Percentiles rank a stretch among this genome's conserved stretches.
phyloP scores from a whole-genome alignment of 64 coral and sea anemone genomes.

The Montipora cactus region DNA sequence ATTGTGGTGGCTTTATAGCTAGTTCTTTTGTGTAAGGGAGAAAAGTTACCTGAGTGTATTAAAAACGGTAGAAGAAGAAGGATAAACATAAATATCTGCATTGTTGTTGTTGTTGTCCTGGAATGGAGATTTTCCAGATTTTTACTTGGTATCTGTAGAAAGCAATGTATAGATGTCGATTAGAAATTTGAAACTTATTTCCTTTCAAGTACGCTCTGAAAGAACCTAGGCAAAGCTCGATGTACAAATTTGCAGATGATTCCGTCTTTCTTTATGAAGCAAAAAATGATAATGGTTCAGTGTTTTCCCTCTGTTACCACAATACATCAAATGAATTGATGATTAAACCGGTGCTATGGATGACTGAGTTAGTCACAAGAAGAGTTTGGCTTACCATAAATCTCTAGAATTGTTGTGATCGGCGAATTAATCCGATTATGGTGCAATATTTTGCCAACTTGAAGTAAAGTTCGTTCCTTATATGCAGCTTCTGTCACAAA shows the following conservation, averaged over 20 bases:
- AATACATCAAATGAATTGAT: too few species aligned
- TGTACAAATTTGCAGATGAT: too few species aligned
- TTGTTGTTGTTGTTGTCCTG: background rate
- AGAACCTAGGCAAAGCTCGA: too few species aligned
- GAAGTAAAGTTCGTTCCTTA: background rate
- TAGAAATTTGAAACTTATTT: background rate
- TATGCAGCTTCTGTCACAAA: background rate
- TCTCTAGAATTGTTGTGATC: background rate
- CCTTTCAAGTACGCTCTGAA: too few species aligned
- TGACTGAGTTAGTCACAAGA: too few species aligned
- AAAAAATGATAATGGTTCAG: too few species aligned
- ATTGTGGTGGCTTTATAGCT: too few species aligned
- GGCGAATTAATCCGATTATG: background rate
- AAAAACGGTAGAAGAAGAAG: conserved; percentile 11
- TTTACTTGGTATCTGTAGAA: background rate
- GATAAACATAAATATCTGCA: background rate
- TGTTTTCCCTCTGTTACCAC: too few species aligned
- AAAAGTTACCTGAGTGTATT: conserved; percentile 20
- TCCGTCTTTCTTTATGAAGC: too few species aligned
- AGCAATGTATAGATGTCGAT: background rate
- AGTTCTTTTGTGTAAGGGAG: background rate
- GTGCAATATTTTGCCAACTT: background rate
- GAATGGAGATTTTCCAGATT: background rate
- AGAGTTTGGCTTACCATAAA: background rate
- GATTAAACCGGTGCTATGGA: too few species aligned